These are phyloP conservation scores for Helarctos malayanus DNA, from an alignment of 2,797 vertebrate species.

Conservation along the genomic window DNA sequence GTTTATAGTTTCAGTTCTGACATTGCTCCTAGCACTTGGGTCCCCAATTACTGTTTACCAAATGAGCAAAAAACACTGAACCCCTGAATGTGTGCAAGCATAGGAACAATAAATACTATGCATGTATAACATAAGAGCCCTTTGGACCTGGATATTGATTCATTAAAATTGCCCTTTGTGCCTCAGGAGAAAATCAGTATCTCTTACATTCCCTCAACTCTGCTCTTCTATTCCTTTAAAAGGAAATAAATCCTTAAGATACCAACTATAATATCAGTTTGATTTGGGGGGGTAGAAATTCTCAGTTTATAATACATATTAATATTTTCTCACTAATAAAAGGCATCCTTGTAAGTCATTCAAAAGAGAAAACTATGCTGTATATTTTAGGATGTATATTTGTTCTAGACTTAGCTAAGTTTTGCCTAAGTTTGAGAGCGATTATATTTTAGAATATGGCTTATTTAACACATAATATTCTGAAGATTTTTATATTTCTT, in stretches of 20 bases:
- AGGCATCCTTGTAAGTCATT: conserved; percentile 36
- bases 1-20: conserved; percentile 56
- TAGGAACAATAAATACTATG: conserved; percentile 8
- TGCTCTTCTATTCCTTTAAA: conserved; percentile 24
- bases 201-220: conserved; percentile 44
- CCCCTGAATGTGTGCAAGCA: background rate
- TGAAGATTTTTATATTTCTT: conserved; percentile 49
- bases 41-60: background rate
- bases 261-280: background rate
- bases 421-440: conserved; percentile 49
- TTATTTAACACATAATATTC: conserved; percentile 48
- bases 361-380: conserved; percentile 30
- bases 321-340: conserved; percentile 51
- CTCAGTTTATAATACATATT: background rate
- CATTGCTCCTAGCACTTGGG: conserved; percentile 8
- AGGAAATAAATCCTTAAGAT: conserved; percentile 42
- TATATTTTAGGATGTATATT: background rate
- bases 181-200: background rate
- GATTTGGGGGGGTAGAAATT: background rate
- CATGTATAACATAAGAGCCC: background rate
- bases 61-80: conserved; percentile 47
- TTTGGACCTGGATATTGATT: conserved; percentile 37
- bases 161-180: conserved; percentile 40
- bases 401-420: conserved; percentile 30
- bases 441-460: conserved; percentile 56